Conservation (phyloP, 1,140 invertebrate species). For the Homarus americanus region DNA sequence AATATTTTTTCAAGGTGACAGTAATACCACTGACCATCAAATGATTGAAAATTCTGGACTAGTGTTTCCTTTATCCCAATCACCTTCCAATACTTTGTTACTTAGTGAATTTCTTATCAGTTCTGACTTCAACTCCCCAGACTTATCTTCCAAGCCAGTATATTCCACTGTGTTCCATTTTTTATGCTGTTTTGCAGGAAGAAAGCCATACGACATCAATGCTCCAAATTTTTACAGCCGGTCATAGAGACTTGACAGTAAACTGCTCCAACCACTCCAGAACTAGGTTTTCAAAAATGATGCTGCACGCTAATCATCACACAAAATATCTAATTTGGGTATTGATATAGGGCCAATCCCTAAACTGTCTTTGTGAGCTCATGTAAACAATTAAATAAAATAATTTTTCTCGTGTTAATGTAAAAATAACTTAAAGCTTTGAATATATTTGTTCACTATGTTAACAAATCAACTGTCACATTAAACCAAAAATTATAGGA, state of each 20-base stretch:
- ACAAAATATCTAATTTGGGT: conserved; percentile 72
- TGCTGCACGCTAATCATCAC: conserved; percentile 70
- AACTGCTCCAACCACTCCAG: conserved; percentile 59
- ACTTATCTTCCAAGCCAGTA: conserved; percentile 44
- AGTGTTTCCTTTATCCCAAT: conserved; percentile 15
- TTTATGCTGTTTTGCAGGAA: conserved; percentile 68
- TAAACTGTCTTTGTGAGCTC: conserved; percentile 48
- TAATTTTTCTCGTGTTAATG: background rate
- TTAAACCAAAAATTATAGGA: no score
- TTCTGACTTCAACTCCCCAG: conserved; percentile 38
- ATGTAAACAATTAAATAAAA: background rate
- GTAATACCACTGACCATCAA: background rate
- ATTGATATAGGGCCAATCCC: conserved; percentile 62
- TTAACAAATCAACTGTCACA: background rate
- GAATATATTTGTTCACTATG: background rate
- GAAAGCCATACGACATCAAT: conserved; percentile 68
- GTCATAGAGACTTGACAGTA: conserved; percentile 35
- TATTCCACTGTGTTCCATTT: conserved; percentile 65
- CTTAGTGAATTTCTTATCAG: conserved; percentile 10
- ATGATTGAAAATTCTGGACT: background rate
- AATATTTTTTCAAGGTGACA: conserved; percentile 21
- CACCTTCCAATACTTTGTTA: background rate
- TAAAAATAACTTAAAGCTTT: background rate
- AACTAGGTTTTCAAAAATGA: conserved; percentile 68
- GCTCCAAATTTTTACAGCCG: conserved; percentile 55